phyloP scores from a whole-genome alignment of 2,113 vertebrate genomes.

The Mesembrinibis cayennensis region DNA sequence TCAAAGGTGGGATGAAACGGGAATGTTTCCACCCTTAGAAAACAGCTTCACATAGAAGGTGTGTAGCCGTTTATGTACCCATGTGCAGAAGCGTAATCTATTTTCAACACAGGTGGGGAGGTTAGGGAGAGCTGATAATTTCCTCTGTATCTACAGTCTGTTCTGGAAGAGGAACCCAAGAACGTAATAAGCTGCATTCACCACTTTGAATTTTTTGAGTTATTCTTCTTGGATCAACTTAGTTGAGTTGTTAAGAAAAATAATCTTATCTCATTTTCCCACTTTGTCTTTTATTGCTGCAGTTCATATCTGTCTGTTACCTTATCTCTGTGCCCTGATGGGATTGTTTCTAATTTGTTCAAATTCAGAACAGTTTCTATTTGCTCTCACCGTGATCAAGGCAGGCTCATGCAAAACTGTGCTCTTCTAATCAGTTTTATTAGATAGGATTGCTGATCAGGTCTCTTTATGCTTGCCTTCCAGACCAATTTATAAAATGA shows the following conservation, averaged over 20 bases:
- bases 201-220: neutral
- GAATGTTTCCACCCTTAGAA: neutral
- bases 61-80: neutral
- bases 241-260: neutral
- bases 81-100: neutral
- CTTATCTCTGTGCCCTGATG: neutral
- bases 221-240: neutral
- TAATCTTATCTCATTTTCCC: neutral
- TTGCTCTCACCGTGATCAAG: neutral
- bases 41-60: fast-evolving
- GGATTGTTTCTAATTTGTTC: neutral
- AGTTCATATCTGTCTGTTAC: neutral
- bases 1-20: neutral
- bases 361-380: neutral
- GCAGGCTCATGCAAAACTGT: neutral
- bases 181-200: neutral
- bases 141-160: neutral
- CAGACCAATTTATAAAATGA: neutral
- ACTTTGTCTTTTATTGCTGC: neutral
- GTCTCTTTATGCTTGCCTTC: neutral
- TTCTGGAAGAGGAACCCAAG: neutral
- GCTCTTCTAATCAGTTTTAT: conserved; percentile 26
- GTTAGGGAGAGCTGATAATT: neutral
- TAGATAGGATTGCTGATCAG: neutral
- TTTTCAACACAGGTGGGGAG: neutral